Conservation (phyloP, 2,113 vertebrate species). For the Peromyscus californicus region DNA sequence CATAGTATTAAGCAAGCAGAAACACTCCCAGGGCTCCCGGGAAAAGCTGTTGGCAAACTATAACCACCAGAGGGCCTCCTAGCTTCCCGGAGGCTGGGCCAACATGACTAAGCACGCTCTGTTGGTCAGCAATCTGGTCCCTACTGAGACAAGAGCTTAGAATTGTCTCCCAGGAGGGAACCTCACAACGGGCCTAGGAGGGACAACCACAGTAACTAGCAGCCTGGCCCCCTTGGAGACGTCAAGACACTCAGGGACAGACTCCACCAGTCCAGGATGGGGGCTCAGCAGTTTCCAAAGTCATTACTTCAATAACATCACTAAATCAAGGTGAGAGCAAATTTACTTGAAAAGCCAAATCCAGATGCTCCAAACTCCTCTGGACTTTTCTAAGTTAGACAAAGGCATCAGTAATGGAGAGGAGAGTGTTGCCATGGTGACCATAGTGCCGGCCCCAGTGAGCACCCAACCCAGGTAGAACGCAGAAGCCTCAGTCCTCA, state of each 20-base stretch:
- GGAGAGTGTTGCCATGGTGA: background rate
- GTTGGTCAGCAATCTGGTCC: background rate
- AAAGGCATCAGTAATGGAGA: background rate
- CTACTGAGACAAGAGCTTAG: background rate
- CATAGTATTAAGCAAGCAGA: background rate
- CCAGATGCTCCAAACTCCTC: background rate
- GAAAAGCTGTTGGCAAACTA: background rate
- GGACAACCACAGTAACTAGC: too few species aligned
- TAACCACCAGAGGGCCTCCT: background rate
- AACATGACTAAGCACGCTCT: background rate
- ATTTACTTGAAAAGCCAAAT: background rate
- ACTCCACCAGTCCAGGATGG: background rate
- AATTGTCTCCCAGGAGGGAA: background rate
- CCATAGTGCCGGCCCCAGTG: background rate
- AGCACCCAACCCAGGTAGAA: background rate
- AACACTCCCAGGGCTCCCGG: background rate
- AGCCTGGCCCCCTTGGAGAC: background rate
- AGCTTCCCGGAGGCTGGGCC: background rate
- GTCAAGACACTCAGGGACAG: background rate
- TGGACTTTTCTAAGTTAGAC: background rate
- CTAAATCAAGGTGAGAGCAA: background rate
- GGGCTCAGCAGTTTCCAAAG: background rate
- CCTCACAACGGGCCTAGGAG: background rate
- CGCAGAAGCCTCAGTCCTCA: too few species aligned
- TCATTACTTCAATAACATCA: accelerated